These are phyloP conservation scores for Anthophora plumipes DNA, from an alignment of 2,888 invertebrate species.

Conservation along the genomic window DNA sequence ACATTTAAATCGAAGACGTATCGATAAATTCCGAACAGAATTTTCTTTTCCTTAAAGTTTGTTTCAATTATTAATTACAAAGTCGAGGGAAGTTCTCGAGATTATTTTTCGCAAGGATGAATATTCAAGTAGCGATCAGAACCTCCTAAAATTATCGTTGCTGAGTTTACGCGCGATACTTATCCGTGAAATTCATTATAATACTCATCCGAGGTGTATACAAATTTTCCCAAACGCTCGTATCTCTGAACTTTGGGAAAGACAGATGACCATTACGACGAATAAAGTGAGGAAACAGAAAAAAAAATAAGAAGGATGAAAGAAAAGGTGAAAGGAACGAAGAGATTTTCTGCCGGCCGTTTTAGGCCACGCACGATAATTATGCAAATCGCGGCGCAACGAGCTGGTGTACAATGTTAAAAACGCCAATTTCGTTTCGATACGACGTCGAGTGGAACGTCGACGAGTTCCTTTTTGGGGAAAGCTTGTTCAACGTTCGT, in stretches of 20 bases:
- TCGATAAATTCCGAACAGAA: not conserved
- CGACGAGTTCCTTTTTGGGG: not conserved
- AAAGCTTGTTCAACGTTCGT: slow-evolving; percentile 3
- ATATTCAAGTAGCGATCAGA: slow-evolving; percentile 70
- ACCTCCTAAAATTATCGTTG: slow-evolving; percentile 59
- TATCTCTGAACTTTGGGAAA: slow-evolving; percentile 20
- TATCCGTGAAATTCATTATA: slow-evolving; percentile 70
- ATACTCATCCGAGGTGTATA: slow-evolving; percentile 60
- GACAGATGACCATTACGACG: slow-evolving; percentile 37
- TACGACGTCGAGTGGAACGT: not conserved
- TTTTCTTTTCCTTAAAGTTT: not conserved
- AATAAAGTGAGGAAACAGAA: not conserved
- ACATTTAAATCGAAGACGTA: not conserved
- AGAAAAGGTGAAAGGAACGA: not conserved
- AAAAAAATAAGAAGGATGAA: not conserved
- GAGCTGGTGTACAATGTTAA: slow-evolving; percentile 36
- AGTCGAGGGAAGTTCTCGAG: not conserved
- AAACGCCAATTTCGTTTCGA: slow-evolving; percentile 39
- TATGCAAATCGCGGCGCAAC: slow-evolving; percentile 50
- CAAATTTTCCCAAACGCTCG: slow-evolving; percentile 31
- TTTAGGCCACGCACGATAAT: slow-evolving; percentile 46
- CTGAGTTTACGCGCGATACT: slow-evolving; percentile 68
- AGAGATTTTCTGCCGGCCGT: slow-evolving; percentile 23
- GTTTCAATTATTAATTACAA: slow-evolving; percentile 36
- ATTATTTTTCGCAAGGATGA: slow-evolving; percentile 55